Conservation (phyloP, 1,140 invertebrate species). For the Ganaspis sp. region DNA sequence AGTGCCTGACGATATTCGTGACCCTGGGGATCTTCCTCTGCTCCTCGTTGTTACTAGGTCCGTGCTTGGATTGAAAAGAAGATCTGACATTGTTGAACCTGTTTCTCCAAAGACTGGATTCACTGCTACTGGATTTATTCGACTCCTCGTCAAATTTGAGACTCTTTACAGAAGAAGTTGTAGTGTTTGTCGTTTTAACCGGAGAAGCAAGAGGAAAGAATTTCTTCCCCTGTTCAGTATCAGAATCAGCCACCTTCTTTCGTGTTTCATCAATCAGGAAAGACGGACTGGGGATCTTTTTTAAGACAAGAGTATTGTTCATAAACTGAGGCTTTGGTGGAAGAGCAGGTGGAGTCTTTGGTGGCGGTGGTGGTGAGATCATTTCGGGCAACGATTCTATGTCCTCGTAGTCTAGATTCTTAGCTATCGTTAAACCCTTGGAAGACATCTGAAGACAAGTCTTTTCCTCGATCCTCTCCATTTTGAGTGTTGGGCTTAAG, state of each 20-base stretch:
- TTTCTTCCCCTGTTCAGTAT: constrained; percentile 45
- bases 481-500: constrained; percentile 56
- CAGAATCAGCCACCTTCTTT: constrained; percentile 69
- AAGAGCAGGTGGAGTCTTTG: constrained; percentile 81
- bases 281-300: constrained; percentile 80
- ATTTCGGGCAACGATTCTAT: constrained; percentile 72
- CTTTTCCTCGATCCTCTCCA: constrained; percentile 70
- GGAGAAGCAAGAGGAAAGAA: constrained; percentile 44
- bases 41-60: constrained; percentile 40
- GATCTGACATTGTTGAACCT: constrained; percentile 61
- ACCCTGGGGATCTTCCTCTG: constrained; percentile 52
- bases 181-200: constrained; percentile 39
- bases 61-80: constrained; percentile 51
- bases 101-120: constrained; percentile 58
- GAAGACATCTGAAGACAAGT: constrained; percentile 68
- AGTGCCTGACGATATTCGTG: constrained; percentile 68
- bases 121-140: constrained; percentile 31
- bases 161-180: constrained; percentile 47
- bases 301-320: constrained; percentile 76
- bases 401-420: constrained; percentile 79
- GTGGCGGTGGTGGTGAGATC: constrained; percentile 64
- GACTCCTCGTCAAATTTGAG: constrained; percentile 63
- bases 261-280: constrained; percentile 80
- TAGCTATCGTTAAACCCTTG: constrained; percentile 75
- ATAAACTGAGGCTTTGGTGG: constrained; percentile 83